Percentiles rank a stretch among this genome's conserved stretches.
phyloP scores from a whole-genome alignment of 2,797 vertebrate genomes.

The Sylvilagus floridanus region DNA sequence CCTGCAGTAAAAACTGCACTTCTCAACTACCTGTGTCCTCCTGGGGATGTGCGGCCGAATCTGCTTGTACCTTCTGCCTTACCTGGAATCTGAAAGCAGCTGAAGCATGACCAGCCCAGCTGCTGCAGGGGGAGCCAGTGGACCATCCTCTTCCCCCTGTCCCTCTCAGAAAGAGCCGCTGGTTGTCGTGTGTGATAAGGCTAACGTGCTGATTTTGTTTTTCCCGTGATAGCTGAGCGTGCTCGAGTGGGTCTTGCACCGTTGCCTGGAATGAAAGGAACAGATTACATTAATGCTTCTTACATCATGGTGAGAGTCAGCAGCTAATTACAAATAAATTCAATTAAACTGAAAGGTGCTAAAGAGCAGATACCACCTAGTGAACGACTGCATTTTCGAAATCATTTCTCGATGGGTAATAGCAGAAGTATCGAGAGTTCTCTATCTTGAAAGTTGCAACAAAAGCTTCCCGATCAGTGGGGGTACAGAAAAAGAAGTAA shows the following conservation, averaged over 20 bases:
- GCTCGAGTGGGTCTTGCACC: conserved; percentile 97
- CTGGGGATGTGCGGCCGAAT: conserved; percentile 77
- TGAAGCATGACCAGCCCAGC: too few species aligned
- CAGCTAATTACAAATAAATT: conserved; percentile 85
- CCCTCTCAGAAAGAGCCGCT: conserved; percentile 70
- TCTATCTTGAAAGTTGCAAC: conserved; percentile 79
- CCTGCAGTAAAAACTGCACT: conserved; percentile 82
- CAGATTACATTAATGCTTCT: conserved; percentile 99
- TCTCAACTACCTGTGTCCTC: conserved; percentile 80
- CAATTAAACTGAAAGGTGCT: conserved; percentile 82
- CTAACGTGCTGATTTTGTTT: conserved; percentile 72
- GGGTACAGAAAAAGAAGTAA: conserved; percentile 80
- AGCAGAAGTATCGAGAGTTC: conserved; percentile 81
- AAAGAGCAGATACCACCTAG: conserved; percentile 83
- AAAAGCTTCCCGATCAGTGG: conserved; percentile 70
- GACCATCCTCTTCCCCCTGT: conserved; percentile 75
- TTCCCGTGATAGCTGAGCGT: conserved; percentile 92
- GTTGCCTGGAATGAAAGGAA: conserved; percentile 98
- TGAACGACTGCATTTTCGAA: conserved; percentile 82
- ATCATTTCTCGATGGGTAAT: conserved; percentile 80
- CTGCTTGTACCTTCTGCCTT: conserved; percentile 82
- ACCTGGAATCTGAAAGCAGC: conserved; percentile 29
- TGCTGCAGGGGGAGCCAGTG: conserved; percentile 65
- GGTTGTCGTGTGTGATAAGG: conserved; percentile 77
- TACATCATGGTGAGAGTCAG: conserved; percentile 97